Percentiles rank a stretch among this genome's conserved stretches.
These are phyloP conservation scores for Chaetophractus vellerosus DNA, from an alignment of 2,797 vertebrate species.

Conservation along the genomic window DNA sequence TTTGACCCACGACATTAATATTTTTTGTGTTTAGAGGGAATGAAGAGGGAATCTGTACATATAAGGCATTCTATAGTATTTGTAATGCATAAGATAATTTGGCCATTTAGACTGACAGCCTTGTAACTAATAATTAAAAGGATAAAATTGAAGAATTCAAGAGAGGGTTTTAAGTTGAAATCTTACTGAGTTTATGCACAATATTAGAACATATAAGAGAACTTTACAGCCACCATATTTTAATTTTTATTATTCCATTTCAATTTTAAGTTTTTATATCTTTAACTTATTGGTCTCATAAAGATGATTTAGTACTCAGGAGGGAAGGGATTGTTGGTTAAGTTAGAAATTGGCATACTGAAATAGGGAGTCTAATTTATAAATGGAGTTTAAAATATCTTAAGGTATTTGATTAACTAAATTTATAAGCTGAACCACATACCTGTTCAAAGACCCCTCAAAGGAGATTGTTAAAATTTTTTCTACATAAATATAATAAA, in stretches of 20 bases:
- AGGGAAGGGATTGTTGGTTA: neutral
- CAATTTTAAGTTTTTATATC: neutral
- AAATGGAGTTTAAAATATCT: conserved; percentile 10
- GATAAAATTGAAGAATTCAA: conserved; percentile 25
- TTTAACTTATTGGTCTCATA: neutral
- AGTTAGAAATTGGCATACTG: neutral
- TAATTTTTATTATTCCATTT: neutral
- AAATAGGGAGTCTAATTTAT: conserved; percentile 23
- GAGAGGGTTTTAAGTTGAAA: conserved; percentile 5
- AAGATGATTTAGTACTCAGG: neutral
- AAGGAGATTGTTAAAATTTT: neutral
- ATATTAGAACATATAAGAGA: neutral
- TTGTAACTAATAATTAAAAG: neutral
- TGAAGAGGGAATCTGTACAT: neutral
- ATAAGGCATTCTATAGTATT: neutral
- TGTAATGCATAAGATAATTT: neutral
- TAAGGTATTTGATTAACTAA: neutral
- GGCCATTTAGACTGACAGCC: neutral
- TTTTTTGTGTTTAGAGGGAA: neutral
- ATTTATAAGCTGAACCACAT: conserved; percentile 3
- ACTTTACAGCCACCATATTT: conserved; percentile 1
- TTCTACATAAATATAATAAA: neutral
- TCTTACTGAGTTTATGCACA: neutral
- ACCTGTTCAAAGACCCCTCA: conserved; percentile 7
- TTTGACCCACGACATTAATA: neutral